A percentile compares a stretch with the other conserved stretches of the same genome.
These are phyloP conservation scores for Solenopsis fugax DNA, from an alignment of 1,140 invertebrate genomes.

Conservation along the genomic window DNA sequence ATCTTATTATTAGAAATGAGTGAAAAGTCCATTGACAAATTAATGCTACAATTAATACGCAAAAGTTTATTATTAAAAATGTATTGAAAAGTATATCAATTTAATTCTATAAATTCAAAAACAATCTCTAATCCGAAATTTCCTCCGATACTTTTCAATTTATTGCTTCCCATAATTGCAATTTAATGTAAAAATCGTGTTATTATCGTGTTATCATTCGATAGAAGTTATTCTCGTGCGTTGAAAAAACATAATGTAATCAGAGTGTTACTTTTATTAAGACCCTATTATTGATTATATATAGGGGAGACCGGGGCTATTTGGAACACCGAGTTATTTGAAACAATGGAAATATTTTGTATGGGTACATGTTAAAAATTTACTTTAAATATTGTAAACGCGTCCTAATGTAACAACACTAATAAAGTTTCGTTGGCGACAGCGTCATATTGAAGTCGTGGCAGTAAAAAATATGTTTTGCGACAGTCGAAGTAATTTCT, in stretches of 20 bases:
- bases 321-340: too few species aligned
- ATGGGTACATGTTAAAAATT: too few species aligned
- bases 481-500: too few species aligned
- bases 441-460: too few species aligned
- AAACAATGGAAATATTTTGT: too few species aligned
- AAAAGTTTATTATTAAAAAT: not conserved
- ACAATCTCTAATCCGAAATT: not conserved
- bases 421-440: too few species aligned
- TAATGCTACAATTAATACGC: not conserved
- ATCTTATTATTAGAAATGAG: not conserved
- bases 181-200: not conserved
- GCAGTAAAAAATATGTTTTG: too few species aligned
- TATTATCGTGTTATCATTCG: too few species aligned
- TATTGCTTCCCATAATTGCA: not conserved
- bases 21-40: not conserved
- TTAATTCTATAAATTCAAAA: not conserved
- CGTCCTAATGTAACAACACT: too few species aligned
- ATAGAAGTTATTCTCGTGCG: not conserved
- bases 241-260: not conserved
- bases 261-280: not conserved
- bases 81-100: not conserved
- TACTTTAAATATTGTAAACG: too few species aligned
- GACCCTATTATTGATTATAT: not conserved
- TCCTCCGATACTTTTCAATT: not conserved
- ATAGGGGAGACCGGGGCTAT: too few species aligned